Conservation (phyloP, 1,140 invertebrate genomes). For the Trachymyrmex septentrionalis region DNA sequence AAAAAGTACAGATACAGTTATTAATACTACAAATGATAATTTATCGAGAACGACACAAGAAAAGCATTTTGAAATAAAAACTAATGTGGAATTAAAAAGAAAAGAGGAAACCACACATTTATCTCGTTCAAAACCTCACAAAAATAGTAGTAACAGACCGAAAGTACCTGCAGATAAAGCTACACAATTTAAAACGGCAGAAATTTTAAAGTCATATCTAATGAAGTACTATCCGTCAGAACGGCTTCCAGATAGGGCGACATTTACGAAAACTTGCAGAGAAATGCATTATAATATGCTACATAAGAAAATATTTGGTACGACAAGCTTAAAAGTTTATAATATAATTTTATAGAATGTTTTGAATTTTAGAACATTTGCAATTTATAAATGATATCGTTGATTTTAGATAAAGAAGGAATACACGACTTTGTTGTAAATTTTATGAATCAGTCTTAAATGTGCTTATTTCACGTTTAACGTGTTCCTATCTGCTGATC, state of each 20-base stretch:
- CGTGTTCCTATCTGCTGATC: background rate
- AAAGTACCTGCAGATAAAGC: conserved; percentile 69
- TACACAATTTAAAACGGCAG: conserved; percentile 76
- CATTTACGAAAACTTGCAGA: conserved; percentile 78
- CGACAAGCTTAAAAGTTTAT: conserved; percentile 35
- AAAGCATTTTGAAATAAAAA: background rate
- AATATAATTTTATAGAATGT: conserved; percentile 41
- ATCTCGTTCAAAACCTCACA: conserved; percentile 14
- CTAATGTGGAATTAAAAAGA: conserved; percentile 25
- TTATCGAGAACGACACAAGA: background rate
- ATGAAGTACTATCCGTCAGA: conserved; percentile 79
- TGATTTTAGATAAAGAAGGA: conserved; percentile 73
- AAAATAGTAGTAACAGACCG: conserved; percentile 25
- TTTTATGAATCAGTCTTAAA: conserved; percentile 57
- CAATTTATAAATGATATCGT: conserved; percentile 44
- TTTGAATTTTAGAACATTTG: conserved; percentile 16
- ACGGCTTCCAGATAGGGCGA: conserved; percentile 77
- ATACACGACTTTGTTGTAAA: conserved; percentile 72
- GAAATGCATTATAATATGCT: conserved; percentile 78
- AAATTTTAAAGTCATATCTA: conserved; percentile 78
- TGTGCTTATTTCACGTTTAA: conserved; percentile 20
- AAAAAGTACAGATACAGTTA: background rate
- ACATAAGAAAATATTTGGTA: conserved; percentile 78
- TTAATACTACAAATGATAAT: conserved; percentile 13
- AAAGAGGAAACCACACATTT: background rate